phyloP scores from a whole-genome alignment of 1,140 invertebrate species.

The Rhopalosiphum padi region DNA sequence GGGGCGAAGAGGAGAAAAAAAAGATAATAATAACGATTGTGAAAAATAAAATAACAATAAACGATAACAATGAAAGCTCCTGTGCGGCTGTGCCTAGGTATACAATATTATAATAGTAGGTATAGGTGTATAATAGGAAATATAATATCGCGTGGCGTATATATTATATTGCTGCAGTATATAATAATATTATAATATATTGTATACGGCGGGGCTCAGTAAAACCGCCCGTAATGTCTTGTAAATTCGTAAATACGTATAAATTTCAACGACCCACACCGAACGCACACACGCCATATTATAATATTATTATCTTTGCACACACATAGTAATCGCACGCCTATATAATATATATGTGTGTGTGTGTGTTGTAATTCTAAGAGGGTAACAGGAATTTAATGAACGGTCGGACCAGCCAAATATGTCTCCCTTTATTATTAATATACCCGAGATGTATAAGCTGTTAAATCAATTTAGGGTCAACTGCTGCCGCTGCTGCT shows the following conservation, averaged over 20 bases:
- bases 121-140: not conserved
- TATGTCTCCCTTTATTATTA: conserved; percentile 38
- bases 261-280: conserved; percentile 2
- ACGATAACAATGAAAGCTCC: conserved; percentile 23
- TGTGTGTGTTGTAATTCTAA: not conserved
- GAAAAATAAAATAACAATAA: conserved; percentile 30
- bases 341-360: not conserved
- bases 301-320: not conserved
- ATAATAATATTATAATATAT: conserved; percentile 7
- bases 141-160: not conserved
- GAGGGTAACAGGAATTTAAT: conserved; percentile 23
- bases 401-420: conserved; percentile 3
- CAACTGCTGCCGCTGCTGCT: not conserved
- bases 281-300: not conserved
- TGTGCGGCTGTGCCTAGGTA: not conserved
- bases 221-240: conserved; percentile 20
- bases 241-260: conserved; percentile 13
- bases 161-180: not conserved
- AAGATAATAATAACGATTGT: conserved; percentile 9
- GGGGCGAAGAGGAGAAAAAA: not conserved
- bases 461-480: conserved; percentile 43
- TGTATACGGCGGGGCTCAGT: not conserved
- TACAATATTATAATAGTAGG: conserved; percentile 7
- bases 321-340: not conserved
- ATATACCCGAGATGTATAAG: not conserved